Base-by-base conservation (phyloP, 2,113 vertebrate genomes). In the Oxyruncus cristatus region DNA sequence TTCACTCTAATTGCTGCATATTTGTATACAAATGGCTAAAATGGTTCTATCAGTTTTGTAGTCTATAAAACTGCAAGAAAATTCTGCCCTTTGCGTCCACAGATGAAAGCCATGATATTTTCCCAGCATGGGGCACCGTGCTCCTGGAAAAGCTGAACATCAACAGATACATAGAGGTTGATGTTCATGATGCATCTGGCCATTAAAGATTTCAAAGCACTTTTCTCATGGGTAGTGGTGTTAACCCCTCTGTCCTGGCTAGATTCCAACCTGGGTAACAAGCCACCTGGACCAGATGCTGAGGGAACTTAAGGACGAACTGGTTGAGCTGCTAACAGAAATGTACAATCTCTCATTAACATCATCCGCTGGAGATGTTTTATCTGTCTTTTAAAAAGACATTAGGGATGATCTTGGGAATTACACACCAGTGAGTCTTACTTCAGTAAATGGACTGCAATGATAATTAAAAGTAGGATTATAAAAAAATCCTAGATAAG, bases 21-120 rank as follows among this genome's bases (percentile, higher is more conserved):
- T 93, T 97, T 96, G 88, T 97, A 95, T 94, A 97, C 92, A 95
- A 97, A 95, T 90, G 85, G 28, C 72, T 79, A 73, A 89, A 92
- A 74, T 78, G 33, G 35, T 89, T 70, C 35, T 86, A 76, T 91
- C 49, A 41, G 77, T 63, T 95, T 82, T 41, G 50, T 55, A 81
- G 93, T 58, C 86, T 83, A 92, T 96, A 97, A 97, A 97, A 42
- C 42, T 30, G 35, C 20, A 55, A 88, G 35, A 78, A 95, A 87
- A 46, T 76, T 49, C 67, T 50, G 59, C 67, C 85, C 78, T 95
- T 78, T 93, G 70, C 87, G 58, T 93, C 62, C 70, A 33, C 50
- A 92, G 75, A 92, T 90, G 72, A 94, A 93, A 93, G 50, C 50
- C 75, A 71, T 92, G 63, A 90, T 95, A 96, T 89, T 93, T 87